Evolutionary conservation across 2,888 invertebrate genomes (phyloP).

Genomic region (Aporophyla nigra): DNA sequence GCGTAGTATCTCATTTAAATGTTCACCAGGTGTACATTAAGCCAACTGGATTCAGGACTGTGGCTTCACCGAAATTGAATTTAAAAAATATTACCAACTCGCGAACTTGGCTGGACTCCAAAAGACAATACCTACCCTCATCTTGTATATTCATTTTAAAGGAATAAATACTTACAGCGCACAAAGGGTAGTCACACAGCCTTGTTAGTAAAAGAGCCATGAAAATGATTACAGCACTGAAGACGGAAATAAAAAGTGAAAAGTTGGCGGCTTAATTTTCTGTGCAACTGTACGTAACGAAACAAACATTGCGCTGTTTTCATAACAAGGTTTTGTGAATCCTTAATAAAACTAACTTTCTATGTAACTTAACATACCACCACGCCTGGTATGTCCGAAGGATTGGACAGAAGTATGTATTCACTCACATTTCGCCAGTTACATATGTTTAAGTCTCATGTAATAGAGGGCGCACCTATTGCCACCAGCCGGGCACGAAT

Average conservation of each 20-base stretch:
- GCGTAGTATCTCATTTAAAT: constrained; percentile 87
- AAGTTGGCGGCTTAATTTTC: constrained; percentile 12
- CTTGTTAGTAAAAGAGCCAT: constrained; percentile 74
- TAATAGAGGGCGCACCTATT: too few relatives aligned
- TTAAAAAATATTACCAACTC: constrained; percentile 90
- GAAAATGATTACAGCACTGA: constrained; percentile 46
- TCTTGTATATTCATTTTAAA: constrained; percentile 88
- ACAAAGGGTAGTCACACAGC: constrained; percentile 71
- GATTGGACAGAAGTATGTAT: too few relatives aligned
- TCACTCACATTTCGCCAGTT: too few relatives aligned
- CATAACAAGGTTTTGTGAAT: not conserved
- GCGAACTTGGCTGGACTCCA: constrained; percentile 88
- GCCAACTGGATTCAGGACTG: constrained; percentile 87
- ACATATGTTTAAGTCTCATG: too few relatives aligned
- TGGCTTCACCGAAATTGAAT: constrained; percentile 90
- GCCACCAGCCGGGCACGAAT: too few relatives aligned
- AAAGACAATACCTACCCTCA: constrained; percentile 87
- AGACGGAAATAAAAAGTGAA: constrained; percentile 26
- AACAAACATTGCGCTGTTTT: not conserved
- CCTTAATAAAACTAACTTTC: not conserved
- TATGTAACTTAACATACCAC: not conserved
- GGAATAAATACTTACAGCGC: constrained; percentile 83
- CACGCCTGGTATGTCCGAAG: too few relatives aligned
- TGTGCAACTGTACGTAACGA: not conserved
- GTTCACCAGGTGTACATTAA: constrained; percentile 90